Conservation (phyloP, 2,797 vertebrate species). For the Novumbra hubbsi region DNA sequence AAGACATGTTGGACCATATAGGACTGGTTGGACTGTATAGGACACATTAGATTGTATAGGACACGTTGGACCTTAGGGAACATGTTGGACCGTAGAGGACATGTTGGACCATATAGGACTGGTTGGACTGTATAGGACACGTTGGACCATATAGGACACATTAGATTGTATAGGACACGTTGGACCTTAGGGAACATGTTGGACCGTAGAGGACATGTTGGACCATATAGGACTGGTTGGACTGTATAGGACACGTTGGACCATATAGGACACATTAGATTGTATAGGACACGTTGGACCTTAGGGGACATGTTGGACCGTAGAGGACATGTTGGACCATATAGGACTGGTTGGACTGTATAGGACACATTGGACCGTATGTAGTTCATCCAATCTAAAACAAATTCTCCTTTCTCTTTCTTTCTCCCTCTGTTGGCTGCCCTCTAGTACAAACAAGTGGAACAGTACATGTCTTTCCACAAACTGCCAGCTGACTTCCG, state of each 20-base stretch:
- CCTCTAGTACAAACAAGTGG: conserved; percentile 94
- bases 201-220: too few relatives aligned
- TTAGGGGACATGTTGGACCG: background rate
- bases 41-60: too few relatives aligned
- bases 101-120: too few relatives aligned
- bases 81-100: background rate
- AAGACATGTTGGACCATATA: background rate
- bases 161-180: background rate
- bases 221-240: background rate
- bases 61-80: background rate
- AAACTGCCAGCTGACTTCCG: conserved; percentile 95
- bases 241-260: background rate
- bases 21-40: background rate
- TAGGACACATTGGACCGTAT: background rate
- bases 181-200: background rate
- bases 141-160: background rate
- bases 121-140: background rate
- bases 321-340: background rate
- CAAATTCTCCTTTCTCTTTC: background rate
- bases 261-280: too few relatives aligned
- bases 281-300: background rate
- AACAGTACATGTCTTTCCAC: conserved; percentile 99
- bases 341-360: background rate
- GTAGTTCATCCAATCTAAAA: too few relatives aligned
- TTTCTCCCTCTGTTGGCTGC: conserved; percentile 15